Evolutionary conservation across 2,113 vertebrate genomes (phyloP).

Genomic region (Eonycteris spelaea): DNA sequence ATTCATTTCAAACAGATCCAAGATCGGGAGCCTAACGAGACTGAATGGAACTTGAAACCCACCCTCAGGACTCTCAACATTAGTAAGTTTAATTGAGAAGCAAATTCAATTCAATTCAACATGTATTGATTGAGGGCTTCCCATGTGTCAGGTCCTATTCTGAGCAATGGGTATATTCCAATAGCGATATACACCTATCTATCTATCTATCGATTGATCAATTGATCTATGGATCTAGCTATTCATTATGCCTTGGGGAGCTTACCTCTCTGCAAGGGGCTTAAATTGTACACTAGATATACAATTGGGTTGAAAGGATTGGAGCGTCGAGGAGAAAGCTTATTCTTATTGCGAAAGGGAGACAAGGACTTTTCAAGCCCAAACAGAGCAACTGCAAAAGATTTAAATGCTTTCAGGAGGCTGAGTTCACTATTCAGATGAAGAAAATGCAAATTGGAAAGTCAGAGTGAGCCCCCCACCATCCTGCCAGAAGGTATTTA

Average conservation of each 20-base stretch:
- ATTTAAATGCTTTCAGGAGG: neutral
- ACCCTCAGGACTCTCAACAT: neutral
- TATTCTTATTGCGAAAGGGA: neutral
- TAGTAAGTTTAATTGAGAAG: neutral
- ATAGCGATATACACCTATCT: neutral
- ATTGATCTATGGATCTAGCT: neutral
- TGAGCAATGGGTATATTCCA: neutral
- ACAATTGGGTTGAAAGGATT: neutral
- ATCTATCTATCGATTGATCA: neutral
- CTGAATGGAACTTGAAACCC: neutral
- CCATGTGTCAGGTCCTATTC: neutral
- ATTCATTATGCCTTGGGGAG: neutral
- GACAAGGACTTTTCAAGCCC: neutral
- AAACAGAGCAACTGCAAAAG: neutral
- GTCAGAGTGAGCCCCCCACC: neutral
- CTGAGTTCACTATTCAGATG: neutral
- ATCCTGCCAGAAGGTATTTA: neutral
- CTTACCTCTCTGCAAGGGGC: neutral
- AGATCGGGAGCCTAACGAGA: neutral
- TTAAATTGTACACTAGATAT: neutral
- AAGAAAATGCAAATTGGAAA: neutral
- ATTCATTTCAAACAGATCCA: neutral
- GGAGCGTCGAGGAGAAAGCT: neutral
- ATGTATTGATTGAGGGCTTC: neutral
- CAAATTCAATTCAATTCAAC: neutral